Percentiles rank a stretch among this genome's conserved stretches.
Conservation (phyloP, 92 coral and sea anemone genomes). For the Heteractis magnifica region DNA sequence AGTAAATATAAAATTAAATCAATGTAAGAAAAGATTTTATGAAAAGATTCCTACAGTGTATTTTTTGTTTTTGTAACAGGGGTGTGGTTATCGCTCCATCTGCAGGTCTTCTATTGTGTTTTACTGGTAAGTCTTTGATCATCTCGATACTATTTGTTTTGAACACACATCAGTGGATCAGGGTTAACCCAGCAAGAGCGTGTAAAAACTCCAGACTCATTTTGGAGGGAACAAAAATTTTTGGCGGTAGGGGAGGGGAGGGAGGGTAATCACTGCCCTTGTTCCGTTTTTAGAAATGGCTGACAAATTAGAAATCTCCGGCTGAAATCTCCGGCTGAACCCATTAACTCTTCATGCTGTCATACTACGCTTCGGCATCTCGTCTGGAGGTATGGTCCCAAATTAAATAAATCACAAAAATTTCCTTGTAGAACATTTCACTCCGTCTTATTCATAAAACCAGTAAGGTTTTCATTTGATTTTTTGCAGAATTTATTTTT, state of each 20-base stretch:
- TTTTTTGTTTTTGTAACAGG: neutral
- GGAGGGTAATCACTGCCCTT: neutral
- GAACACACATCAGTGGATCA: conserved; percentile 10
- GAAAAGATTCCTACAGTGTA: neutral
- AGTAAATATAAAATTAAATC: neutral
- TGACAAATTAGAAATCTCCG: too few relatives aligned
- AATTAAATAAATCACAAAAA: too few relatives aligned
- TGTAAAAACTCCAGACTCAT: neutral
- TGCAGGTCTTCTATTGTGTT: conserved; percentile 25
- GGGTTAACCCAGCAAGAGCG: neutral
- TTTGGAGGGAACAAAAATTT: neutral
- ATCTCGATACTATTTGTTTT: conserved; percentile 9
- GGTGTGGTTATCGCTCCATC: neutral
- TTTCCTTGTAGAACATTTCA: too few relatives aligned
- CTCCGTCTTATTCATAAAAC: too few relatives aligned
- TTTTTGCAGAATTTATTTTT: too few relatives aligned
- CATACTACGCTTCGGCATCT: too few relatives aligned
- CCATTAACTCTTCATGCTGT: too few relatives aligned
- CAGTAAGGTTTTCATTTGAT: too few relatives aligned
- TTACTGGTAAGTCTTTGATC: conserved; percentile 12
- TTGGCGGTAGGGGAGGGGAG: neutral
- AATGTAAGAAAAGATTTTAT: neutral
- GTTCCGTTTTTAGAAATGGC: too few relatives aligned
- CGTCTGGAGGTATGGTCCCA: too few relatives aligned
- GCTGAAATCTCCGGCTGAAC: too few relatives aligned